Evolutionary conservation across 2,888 invertebrate genomes (phyloP), one percentile per base, ranked within the genome.

Genomic region (Abscondita cerata): DNA sequence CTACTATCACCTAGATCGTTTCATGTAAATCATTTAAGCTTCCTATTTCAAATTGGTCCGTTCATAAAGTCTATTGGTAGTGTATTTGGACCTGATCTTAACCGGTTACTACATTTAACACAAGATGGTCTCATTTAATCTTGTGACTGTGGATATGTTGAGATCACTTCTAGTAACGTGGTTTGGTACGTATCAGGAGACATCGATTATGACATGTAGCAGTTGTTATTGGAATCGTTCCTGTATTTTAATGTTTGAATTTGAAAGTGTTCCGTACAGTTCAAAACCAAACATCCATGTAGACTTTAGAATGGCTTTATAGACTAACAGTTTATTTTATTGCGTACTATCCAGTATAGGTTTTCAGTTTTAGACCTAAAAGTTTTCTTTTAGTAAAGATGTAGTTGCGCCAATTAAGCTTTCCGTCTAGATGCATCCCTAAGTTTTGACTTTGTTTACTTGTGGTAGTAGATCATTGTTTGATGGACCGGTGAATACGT

Each of bases 371-470:
- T 25, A 18, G 19, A 6, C 47, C 11, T 25, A 25, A 11, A 20
- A 6, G 25, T 47, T 25, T 25, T 6, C 25, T 25, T 25, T 25
- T 25, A 8, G 47, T 47, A 18, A 47, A 47, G 18, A 47, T 47
- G 13, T 47, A 20, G 19, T 25, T 47, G 19, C 47, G 19, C n/a
- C n/a, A n/a, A n/a, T n/a, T n/a, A n/a, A n/a, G n/a, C n/a, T n/a
- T n/a, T n/a, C n/a, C n/a, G n/a, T 46, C 46, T 19, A 46, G 46
- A 40, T 12, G 5, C 40, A 40, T 40, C 40, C 18, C 41, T 25
- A 5, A 41, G 41, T 3, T 41, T 41, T 41, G 25, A 25, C 25
- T 4, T 25, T 25, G 4, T 25, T 25, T 25, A 25, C 25, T 25
- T 25, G 25, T 4, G 15, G 41, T 41, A 41, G 41, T 41, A 13